These are phyloP conservation scores for Acanthurus leucopareius DNA, from an alignment of 2,797 vertebrate genomes.

Conservation along the genomic window DNA sequence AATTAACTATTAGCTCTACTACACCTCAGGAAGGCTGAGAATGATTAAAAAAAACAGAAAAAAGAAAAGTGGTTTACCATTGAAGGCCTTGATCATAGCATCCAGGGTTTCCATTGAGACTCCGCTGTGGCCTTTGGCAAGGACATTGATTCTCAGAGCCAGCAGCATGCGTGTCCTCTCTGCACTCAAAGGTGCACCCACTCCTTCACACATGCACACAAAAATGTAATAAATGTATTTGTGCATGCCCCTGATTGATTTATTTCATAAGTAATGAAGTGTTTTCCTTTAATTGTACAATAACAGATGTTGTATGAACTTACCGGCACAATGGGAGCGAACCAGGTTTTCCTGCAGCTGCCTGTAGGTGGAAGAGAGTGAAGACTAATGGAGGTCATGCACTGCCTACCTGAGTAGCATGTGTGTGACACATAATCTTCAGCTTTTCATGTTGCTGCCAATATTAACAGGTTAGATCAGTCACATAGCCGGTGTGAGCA, in stretches of 20 bases:
- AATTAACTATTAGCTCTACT: too few relatives aligned
- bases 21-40: too few relatives aligned
- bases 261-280: neutral
- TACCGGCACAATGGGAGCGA: constrained; percentile 41
- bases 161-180: constrained; percentile 91
- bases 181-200: constrained; percentile 89
- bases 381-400: too few relatives aligned
- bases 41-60: too few relatives aligned
- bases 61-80: constrained; percentile 80
- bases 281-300: neutral
- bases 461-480: too few relatives aligned
- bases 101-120: constrained; percentile 90
- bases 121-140: constrained; percentile 92
- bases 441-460: too few relatives aligned
- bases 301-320: neutral
- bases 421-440: too few relatives aligned
- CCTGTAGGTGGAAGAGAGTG: constrained; percentile 13
- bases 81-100: constrained; percentile 89
- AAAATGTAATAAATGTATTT: neutral
- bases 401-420: too few relatives aligned
- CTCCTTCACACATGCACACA: constrained; percentile 35
- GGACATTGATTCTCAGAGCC: constrained; percentile 91
- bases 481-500: too few relatives aligned
- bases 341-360: constrained; percentile 54
- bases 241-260: neutral